Evolutionary conservation across 2,797 vertebrate species (phyloP).

Genomic region (Hozukius guyotensis): DNA sequence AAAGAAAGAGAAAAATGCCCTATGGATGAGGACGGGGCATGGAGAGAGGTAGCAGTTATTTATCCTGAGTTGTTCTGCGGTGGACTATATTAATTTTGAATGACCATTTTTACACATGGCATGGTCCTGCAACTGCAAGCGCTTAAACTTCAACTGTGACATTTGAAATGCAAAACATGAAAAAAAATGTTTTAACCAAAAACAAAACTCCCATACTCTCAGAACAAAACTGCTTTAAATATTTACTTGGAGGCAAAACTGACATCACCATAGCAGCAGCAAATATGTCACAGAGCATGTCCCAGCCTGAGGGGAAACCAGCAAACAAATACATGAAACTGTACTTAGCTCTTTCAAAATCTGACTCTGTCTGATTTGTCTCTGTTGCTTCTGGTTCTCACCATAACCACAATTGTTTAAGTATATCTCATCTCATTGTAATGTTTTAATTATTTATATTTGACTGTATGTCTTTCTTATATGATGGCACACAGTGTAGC

Average conservation of each 20-base stretch:
- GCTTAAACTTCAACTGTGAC: not conserved
- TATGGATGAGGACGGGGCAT: not conserved
- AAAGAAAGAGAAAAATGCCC: not conserved
- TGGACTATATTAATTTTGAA: not conserved
- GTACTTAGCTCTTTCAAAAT: not conserved
- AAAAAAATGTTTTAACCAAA: not conserved
- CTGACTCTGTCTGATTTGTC: not conserved
- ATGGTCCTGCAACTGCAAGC: not conserved
- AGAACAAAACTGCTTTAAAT: not conserved
- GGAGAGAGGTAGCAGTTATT: not conserved
- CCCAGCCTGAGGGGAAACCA: not conserved
- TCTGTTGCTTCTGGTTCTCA: not conserved
- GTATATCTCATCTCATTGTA: not conserved
- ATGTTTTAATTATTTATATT: not conserved
- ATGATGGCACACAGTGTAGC: not conserved
- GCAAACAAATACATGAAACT: not conserved
- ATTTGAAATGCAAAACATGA: not conserved
- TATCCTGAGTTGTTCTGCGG: not conserved
- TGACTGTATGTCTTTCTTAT: not conserved
- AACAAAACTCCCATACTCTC: not conserved
- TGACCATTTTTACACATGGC: not conserved
- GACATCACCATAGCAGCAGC: not conserved
- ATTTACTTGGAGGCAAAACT: not conserved
- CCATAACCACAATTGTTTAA: not conserved
- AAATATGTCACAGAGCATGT: not conserved